Evolutionary conservation across 1,140 invertebrate species (phyloP).

Genomic region (Heliconius congener): DNA sequence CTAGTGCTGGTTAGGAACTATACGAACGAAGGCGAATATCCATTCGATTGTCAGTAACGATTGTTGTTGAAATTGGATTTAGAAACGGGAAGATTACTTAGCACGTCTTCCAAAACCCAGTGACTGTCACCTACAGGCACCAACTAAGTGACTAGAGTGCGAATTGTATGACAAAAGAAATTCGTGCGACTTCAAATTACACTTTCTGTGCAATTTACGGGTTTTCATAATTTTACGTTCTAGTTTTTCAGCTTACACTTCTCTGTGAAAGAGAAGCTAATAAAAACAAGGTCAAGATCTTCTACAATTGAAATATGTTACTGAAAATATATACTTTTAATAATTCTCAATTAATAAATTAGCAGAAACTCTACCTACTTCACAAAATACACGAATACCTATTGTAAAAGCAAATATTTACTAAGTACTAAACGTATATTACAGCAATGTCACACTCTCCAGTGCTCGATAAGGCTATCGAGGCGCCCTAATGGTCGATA

Average conservation of each 20-base stretch:
- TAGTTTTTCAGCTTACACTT: no score
- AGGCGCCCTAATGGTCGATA: slow-evolving; percentile 21
- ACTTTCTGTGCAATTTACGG: background rate
- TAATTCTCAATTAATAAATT: background rate
- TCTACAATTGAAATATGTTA: no score
- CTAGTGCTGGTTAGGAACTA: no score
- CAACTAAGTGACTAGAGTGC: background rate
- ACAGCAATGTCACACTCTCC: background rate
- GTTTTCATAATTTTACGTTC: no score
- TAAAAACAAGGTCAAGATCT: no score
- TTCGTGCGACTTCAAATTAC: background rate
- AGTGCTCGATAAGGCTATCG: slow-evolving; percentile 1
- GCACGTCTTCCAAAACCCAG: background rate
- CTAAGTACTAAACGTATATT: background rate
- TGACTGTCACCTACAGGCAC: background rate
- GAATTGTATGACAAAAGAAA: background rate
- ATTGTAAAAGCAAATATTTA: background rate
- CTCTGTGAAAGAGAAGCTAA: no score
- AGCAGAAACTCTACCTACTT: background rate
- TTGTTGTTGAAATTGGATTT: background rate
- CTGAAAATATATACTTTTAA: no score
- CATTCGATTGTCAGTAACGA: background rate
- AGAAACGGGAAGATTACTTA: background rate
- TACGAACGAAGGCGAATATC: no score
- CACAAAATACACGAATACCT: background rate